Percentiles rank a stretch among this genome's conserved stretches.
phyloP scores from a whole-genome alignment of 2,888 invertebrate genomes.

The Rhogogaster chlorosoma region DNA sequence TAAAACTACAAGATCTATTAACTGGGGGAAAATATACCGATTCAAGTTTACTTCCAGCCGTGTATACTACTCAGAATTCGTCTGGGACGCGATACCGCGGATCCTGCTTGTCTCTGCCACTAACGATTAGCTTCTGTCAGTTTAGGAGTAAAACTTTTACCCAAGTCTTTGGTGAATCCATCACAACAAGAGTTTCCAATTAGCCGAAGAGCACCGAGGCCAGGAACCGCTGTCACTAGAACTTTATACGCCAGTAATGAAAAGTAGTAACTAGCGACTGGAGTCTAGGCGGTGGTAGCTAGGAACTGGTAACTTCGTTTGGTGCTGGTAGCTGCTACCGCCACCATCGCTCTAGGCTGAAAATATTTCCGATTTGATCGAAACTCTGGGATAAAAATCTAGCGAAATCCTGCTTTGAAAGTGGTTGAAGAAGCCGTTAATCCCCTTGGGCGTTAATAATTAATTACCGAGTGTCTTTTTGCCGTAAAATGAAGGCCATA shows the following conservation, averaged over 20 bases:
- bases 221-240: slow-evolving; percentile 43
- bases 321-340: background rate
- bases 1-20: background rate
- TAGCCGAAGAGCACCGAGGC: slow-evolving; percentile 58
- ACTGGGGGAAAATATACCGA: background rate
- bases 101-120: background rate
- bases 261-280: slow-evolving; percentile 42
- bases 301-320: slow-evolving; percentile 38
- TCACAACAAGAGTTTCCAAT: slow-evolving; percentile 67
- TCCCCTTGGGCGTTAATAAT: background rate
- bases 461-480: background rate
- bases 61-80: background rate
- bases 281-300: slow-evolving; percentile 16
- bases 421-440: background rate
- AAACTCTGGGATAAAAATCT: slow-evolving; percentile 26
- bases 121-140: slow-evolving; percentile 15
- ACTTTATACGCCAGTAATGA: slow-evolving; percentile 33
- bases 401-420: background rate
- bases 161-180: slow-evolving; percentile 53
- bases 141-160: slow-evolving; percentile 20
- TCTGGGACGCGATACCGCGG: background rate
- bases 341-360: slow-evolving; percentile 11
- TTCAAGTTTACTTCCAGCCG: background rate
- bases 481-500: background rate
- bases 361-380: slow-evolving; percentile 43